These are phyloP conservation scores for Echinometra lucunter DNA, from an alignment of 53 echinoderm and acorn worm genomes.

Conservation along the genomic window DNA sequence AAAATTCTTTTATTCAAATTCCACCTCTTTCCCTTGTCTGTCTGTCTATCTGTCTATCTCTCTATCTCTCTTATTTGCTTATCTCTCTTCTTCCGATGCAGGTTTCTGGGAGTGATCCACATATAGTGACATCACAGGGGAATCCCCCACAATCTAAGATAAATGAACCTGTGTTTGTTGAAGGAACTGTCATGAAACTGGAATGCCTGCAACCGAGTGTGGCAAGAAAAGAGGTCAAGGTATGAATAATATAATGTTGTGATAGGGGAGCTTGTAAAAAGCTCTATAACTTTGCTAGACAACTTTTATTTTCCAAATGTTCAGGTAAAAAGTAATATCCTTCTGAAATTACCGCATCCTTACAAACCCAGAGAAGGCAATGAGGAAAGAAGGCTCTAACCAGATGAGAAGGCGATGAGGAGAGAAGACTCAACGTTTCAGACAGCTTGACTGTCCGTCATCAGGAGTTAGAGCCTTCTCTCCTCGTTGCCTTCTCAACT, in stretches of 20 bases:
- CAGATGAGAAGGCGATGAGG: too few relatives aligned
- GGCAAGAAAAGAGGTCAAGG: constrained; percentile 27
- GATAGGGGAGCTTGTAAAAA: too few relatives aligned
- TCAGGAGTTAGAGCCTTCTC: too few relatives aligned
- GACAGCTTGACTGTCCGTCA: too few relatives aligned
- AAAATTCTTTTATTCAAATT: neutral
- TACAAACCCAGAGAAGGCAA: too few relatives aligned
- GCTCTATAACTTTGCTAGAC: too few relatives aligned
- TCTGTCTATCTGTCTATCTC: neutral
- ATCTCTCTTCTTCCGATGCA: neutral
- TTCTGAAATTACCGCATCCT: too few relatives aligned
- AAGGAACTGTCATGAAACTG: constrained; percentile 31
- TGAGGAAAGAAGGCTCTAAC: too few relatives aligned
- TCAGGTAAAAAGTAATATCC: too few relatives aligned
- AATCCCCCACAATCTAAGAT: neutral
- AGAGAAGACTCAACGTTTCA: too few relatives aligned
- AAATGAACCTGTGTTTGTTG: constrained; percentile 1
- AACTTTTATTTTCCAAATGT: too few relatives aligned
- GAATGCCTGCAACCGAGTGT: neutral
- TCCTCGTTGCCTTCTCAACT: too few relatives aligned
- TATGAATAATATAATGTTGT: neutral
- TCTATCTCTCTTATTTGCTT: neutral
- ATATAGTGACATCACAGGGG: neutral
- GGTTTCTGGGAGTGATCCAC: neutral
- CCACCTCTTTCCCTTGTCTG: neutral